phyloP scores from a whole-genome alignment of 2,113 vertebrate genomes.

The Ictalurus furcatus region DNA sequence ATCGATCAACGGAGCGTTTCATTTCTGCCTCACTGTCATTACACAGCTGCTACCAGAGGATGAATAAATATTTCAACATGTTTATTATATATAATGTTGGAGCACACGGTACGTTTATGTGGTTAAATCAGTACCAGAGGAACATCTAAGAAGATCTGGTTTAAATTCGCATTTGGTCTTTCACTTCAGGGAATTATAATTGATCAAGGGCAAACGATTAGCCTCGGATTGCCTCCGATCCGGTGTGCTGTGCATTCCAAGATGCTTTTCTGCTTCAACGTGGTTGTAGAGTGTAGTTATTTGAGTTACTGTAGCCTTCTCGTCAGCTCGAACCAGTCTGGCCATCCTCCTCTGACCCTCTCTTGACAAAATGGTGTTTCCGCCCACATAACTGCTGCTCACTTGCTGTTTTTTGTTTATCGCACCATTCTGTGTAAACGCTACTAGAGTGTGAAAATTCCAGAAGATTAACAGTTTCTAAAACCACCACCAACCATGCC shows the following conservation, averaged over 20 bases:
- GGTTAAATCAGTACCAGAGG: background rate
- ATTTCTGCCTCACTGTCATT: conserved; percentile 61
- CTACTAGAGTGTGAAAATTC: background rate
- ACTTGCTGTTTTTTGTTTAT: background rate
- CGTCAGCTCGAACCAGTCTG: background rate
- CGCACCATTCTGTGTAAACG: background rate
- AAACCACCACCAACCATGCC: background rate
- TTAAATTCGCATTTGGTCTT: background rate
- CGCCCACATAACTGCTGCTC: background rate
- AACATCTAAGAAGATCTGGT: background rate
- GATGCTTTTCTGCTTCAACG: background rate
- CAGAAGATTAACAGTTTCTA: background rate
- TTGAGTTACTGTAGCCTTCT: background rate
- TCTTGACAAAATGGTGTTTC: background rate
- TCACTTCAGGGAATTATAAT: background rate
- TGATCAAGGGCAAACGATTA: background rate
- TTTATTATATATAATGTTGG: background rate
- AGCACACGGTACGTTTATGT: background rate
- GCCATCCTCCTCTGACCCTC: background rate
- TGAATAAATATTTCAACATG: conserved; percentile 55
- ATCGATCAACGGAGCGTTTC: conserved; percentile 64
- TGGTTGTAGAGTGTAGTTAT: background rate
- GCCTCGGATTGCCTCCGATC: background rate
- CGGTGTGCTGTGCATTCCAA: background rate
- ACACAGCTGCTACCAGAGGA: conserved; percentile 39